These are phyloP conservation scores for Leptopilina clavipes DNA, from an alignment of 1,140 invertebrate genomes.

Conservation along the genomic window DNA sequence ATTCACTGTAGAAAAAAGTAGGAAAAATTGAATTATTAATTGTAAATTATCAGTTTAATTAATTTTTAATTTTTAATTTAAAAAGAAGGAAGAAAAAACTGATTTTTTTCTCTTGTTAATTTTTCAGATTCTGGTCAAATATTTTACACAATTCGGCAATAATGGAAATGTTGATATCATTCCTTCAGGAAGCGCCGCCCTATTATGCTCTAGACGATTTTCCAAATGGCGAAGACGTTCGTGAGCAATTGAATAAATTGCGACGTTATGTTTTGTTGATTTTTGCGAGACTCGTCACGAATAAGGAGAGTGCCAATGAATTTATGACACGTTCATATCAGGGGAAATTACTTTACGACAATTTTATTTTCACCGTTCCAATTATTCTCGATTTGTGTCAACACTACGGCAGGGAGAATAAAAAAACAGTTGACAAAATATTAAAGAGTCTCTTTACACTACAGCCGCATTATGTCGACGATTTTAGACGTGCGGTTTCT, in stretches of 20 bases:
- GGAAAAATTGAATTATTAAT: too few relatives aligned
- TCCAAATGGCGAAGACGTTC: conserved; percentile 70
- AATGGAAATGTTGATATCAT: conserved; percentile 81
- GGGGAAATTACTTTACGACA: conserved; percentile 84
- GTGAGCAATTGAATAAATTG: conserved; percentile 74
- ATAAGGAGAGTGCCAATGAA: conserved; percentile 81
- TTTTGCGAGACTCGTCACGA: conserved; percentile 83
- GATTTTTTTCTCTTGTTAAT: conserved; percentile 39
- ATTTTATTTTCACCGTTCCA: conserved; percentile 88
- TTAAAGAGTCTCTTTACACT: conserved; percentile 80
- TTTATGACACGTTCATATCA: conserved; percentile 81
- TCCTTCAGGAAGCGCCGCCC: conserved; percentile 83
- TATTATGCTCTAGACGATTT: conserved; percentile 78
- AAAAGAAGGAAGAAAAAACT: neutral
- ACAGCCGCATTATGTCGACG: conserved; percentile 85
- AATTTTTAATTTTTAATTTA: too few relatives aligned
- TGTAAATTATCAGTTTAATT: too few relatives aligned
- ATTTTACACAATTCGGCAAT: conserved; percentile 81
- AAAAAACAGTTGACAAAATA: conserved; percentile 78
- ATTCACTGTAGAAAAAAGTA: too few relatives aligned
- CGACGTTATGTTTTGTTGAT: conserved; percentile 80
- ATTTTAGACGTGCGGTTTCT: conserved; percentile 77
- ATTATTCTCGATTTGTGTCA: conserved; percentile 86
- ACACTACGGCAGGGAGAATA: conserved; percentile 82
- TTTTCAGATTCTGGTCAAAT: conserved; percentile 87